Evolutionary conservation across 2,888 invertebrate species (phyloP), one percentile per base, ranked within the genome.

Genomic region (Andrena bicolor): DNA sequence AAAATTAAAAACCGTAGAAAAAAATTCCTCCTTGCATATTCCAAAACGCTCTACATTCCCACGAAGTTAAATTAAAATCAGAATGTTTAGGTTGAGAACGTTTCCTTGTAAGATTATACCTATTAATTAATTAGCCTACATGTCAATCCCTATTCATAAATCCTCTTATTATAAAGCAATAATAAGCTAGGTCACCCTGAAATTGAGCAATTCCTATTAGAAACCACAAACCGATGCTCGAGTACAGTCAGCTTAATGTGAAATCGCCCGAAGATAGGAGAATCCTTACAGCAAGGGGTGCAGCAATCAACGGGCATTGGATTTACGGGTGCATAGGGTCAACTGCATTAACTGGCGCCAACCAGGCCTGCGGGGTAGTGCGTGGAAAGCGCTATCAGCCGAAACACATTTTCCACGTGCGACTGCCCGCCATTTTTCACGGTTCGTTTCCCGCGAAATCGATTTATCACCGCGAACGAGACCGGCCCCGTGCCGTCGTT

Each of bases 331-430:
- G 80, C 84, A 84, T 83, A 87, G 83, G 83, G 77, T 88, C 80
- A 88, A 88, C 88, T 88, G 77, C 80, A 86, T 88, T 88, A 88
- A 85, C 80, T 61, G 80, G 76, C 70, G 80, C 64, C 80, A 84
- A 85, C 80, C 72, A 78, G 68, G 28, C 66, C 61, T 60, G 76
- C 35, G 28, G 51, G 65, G 63, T 70, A 58, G 63, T 69, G 80
- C 74, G 68, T 78, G 61, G 63, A 75, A 88, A 87, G 85, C 80
- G 85, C 86, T 88, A 88, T 88, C 88, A 85, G 85, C 85, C 88
- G 88, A 88, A 88, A 88, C 88, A 88, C 86, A 86, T 88, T 88
- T 88, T 88, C 88, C 86, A 88, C 88, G 86, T 88, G 85, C 85
- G 88, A 88, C 88, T 88, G 88, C 88, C 86, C 84, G 84, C 86